A percentile compares a stretch with the other conserved stretches of the same genome.
These are phyloP conservation scores for Cavia porcellus DNA, from an alignment of 2,113 vertebrate genomes.

Conservation along the genomic window DNA sequence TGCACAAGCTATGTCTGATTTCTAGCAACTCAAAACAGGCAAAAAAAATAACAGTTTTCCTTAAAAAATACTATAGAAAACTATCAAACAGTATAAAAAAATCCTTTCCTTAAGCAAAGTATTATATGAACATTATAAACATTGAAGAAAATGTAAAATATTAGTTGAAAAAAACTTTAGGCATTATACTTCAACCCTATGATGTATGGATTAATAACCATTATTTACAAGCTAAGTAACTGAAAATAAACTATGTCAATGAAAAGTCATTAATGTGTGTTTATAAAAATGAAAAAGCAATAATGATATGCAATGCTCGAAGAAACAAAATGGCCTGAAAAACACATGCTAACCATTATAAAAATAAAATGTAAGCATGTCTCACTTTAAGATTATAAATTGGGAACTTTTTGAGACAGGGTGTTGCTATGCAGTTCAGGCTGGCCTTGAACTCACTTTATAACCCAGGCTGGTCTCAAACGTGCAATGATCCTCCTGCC, in stretches of 20 bases:
- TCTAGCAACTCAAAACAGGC: neutral
- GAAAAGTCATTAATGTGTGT: neutral
- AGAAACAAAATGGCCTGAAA: neutral
- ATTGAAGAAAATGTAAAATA: neutral
- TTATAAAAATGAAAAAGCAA: conserved; percentile 11
- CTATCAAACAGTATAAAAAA: neutral
- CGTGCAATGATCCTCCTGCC: too few species aligned
- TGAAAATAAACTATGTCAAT: neutral
- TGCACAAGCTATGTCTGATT: neutral
- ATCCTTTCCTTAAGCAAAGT: neutral
- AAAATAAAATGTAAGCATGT: neutral
- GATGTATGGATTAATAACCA: neutral
- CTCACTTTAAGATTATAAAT: neutral
- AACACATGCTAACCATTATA: neutral
- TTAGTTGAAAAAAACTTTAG: conserved; percentile 13
- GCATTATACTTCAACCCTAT: neutral
- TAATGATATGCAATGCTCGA: neutral
- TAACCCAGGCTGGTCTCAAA: too few species aligned
- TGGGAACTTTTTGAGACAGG: too few species aligned
- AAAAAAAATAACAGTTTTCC: neutral
- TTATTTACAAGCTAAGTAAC: neutral
- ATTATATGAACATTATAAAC: neutral
- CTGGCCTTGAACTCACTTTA: too few species aligned
- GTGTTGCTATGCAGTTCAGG: too few species aligned
- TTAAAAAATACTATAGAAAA: neutral